Percentiles rank a stretch among this genome's conserved stretches.
phyloP scores from a whole-genome alignment of 2,888 invertebrate genomes.

The Onchidella celtica region DNA sequence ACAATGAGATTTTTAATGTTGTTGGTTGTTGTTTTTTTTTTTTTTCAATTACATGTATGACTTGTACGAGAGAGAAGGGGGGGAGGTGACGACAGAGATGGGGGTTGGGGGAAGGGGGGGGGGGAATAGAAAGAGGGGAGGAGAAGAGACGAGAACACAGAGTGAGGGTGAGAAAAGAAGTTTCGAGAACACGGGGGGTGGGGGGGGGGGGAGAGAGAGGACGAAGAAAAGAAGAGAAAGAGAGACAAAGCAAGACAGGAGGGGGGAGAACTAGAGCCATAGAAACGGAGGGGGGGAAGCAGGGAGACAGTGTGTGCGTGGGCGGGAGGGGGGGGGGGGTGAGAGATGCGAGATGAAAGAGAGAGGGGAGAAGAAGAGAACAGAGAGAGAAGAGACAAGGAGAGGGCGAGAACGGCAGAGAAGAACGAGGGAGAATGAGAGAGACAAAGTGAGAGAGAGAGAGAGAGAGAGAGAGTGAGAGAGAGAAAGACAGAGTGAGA shows the following conservation, averaged over 20 bases:
- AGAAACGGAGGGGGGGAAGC: no score
- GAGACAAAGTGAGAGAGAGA: slow-evolving; percentile 21
- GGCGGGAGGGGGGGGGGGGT: neutral
- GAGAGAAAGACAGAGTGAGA: neutral
- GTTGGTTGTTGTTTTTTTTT: no score
- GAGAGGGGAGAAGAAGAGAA: neutral
- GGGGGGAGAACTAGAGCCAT: slow-evolving; percentile 7
- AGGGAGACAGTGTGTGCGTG: no score
- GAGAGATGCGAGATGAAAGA: neutral
- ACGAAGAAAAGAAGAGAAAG: neutral
- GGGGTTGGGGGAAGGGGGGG: neutral
- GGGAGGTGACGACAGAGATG: neutral
- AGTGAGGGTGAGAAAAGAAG: neutral
- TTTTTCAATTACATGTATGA: no score
- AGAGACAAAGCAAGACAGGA: slow-evolving; percentile 8
- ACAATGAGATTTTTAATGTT: no score
- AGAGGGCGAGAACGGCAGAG: neutral
- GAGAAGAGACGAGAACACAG: neutral
- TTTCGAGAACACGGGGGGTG: neutral
- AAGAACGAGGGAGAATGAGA: neutral
- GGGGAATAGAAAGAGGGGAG: neutral
- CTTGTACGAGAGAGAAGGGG: neutral
- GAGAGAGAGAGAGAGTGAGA: slow-evolving; percentile 16
- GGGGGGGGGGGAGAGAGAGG: neutral
- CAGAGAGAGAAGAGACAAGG: neutral